A percentile compares a stretch with the other conserved stretches of the same genome.
Conservation (phyloP, 2,113 vertebrate species). For the Cyphomyrus plagiostoma region DNA sequence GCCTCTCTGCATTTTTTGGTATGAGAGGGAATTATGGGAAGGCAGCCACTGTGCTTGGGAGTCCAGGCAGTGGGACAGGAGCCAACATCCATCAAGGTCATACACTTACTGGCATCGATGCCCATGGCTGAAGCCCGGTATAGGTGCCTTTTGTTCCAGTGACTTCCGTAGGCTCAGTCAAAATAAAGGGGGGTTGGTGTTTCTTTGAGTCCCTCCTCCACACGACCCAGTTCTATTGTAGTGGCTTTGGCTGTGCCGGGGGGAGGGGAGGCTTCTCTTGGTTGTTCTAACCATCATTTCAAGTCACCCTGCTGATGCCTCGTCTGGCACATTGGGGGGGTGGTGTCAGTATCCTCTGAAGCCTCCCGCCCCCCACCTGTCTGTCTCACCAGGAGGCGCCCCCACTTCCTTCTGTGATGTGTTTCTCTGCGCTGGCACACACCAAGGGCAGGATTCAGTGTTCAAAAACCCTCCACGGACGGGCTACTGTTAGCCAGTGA, state of each 20-base stretch:
- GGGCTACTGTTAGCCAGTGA: background rate
- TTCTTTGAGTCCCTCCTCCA: background rate
- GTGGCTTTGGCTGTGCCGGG: background rate
- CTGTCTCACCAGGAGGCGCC: background rate
- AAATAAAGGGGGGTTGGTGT: background rate
- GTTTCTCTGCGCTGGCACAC: background rate
- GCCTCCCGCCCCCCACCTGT: background rate
- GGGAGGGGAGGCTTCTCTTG: background rate
- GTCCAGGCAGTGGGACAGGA: background rate
- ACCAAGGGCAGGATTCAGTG: background rate
- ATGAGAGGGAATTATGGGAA: background rate
- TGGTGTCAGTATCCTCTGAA: background rate
- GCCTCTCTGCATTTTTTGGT: background rate
- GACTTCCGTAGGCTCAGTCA: background rate
- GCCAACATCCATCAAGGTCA: background rate
- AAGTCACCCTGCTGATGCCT: background rate
- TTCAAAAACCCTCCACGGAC: background rate
- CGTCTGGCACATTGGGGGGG: background rate
- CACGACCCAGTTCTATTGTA: background rate
- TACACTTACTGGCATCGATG: background rate
- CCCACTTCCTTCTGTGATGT: background rate
- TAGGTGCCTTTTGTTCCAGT: background rate
- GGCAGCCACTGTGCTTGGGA: background rate
- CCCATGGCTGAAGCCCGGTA: background rate
- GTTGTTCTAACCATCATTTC: background rate